Evolutionary conservation across 2,113 vertebrate species (phyloP), one percentile per base, ranked within the genome.

Genomic region (Carlito syrichta): DNA sequence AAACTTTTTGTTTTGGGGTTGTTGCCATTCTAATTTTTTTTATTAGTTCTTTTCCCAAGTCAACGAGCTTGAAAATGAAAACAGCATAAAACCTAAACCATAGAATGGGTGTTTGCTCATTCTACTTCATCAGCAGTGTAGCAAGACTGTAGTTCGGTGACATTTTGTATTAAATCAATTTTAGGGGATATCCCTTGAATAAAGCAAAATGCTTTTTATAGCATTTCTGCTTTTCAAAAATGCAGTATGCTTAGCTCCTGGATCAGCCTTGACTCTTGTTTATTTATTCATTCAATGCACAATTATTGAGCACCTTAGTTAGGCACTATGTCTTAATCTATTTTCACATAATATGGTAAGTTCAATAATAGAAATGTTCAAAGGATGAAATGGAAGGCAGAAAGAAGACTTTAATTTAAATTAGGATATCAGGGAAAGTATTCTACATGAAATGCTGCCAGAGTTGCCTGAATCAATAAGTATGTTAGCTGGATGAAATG

Each of bases 341-440:
- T 96, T 93, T 92, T 91, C 40, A 77, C 20, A 76, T 76, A 89
- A 83, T 81, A 66, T 71, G 32, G 4, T 76, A 71, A 91, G 2
- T 52, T 66, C 45, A 91, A 40, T 60, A 73, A 48, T 25, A 52
- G 4, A 40, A 81, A 93, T 40, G 79, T 93, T 94, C 45, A 60
- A 68, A 86, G 45, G 27, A 63, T 71, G 43, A 74, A 92, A 78
- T 7, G 27, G 32, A 92, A 95, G 43, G 11, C 25, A 76, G 7
- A 93, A 93, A 86, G 19, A 58, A 90, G 4, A 85, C 19, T 76
- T 88, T 85, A 92, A 62, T 81, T 81, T 91, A 84, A n/a, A 22
- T 5, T 22, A 22, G 20, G 27, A 30, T 95, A 56, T 54, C 52
- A 86, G 69, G 66, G n/a, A 58, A 3, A 22, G 6, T 32, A 82